Evolutionary conservation across 1,140 invertebrate species (phyloP), one percentile per base, ranked within the genome.

Genomic region (Anoplolepis gracilipes): DNA sequence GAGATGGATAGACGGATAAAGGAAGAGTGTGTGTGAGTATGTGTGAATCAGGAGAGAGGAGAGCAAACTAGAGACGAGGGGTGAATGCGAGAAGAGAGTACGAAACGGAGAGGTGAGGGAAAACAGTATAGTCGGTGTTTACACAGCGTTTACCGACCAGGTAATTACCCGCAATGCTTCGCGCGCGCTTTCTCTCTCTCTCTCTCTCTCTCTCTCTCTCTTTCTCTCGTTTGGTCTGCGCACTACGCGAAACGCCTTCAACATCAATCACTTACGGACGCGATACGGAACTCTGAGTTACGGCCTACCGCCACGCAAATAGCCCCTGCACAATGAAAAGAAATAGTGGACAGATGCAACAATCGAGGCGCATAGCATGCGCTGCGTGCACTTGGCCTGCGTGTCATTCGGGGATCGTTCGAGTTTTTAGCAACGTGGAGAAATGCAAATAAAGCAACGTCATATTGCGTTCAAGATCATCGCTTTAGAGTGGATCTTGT

Each of bases 221-320:
- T 46, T 49, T 62, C 25, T 13, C 19, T 61, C 28, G 16, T 19
- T 39, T 42, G 72, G 57, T 69, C 61, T 72, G 70, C 70, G 81
- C 84, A 81, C 65, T 72, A 65, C 70, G 81, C 84, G 84, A 85
- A 90, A 90, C 84, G 82, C 90, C 85, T 91, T 87, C 84, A 85
- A 91, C 91, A 91, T 92, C 87, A 85, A 92, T 91, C 91, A 88
- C 85, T 82, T 87, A 67, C 36, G 6, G 16, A 36, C 59, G 73
- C 61, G 89, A 87, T 84, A 87, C 75, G 87, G 67, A 72, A 77
- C 62, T 49, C 36, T 67, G 75, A 87, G 77, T 64, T 86, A 90
- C 65, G 85, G 53, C 64, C 73, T 25, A 75, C 64, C 25, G 49
- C 87, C 90, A 90, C 86, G 86, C 89, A 49, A 91, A 87, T 89